Base-by-base conservation (phyloP, 2,888 invertebrate genomes). In the Tortrix viridana region DNA sequence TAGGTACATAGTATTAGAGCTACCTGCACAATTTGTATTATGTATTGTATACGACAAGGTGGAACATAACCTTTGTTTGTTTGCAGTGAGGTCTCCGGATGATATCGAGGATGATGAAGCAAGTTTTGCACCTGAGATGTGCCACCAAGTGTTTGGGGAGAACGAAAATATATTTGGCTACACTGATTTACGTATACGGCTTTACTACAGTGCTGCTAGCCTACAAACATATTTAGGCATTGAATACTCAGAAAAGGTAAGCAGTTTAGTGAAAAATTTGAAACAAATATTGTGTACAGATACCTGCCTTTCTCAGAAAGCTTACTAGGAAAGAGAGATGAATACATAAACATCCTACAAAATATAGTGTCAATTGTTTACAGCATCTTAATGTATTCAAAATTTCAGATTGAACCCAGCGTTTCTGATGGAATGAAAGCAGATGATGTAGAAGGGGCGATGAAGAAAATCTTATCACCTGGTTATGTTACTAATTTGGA, bases 121-220 rank as follows among this genome's bases (percentile, higher is more conserved):
- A 7, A 88, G 91, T 38, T 98, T 98, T 79, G 92, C 94, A 41
- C 97, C 98, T 0, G 95, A 95, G 60, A 97, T 98, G 96, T 96
- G 97, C 56, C 97, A 98, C 92, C 98, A 98, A 88, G 95, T 98
- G 62, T 98, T 98, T 85, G 98, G 97, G 5, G 96, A 97, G 71
- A 95, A 94, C 75, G 99, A 99, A 89, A 96, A 95, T 67, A 98
- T 99, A 82, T 98, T 98, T 92, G 99, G 99, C 3, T 99, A 98
- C 82, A 95, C 96, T 77, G 96, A 97, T 76, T 88, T 99, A 38
- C 93, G 93, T 65, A 94, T 98, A 3, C 93, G 95, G 67, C 86
- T 98, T 3, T 96, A 95, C 79, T 98, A 97, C 81, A 95, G 95
- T 65, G 97, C 98, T 58, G 96, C 95, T 19, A 95, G 95, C 66